These are phyloP conservation scores for Chiridota heheva DNA, from an alignment of 35 echinoderm and acorn worm species.

Conservation along the genomic window DNA sequence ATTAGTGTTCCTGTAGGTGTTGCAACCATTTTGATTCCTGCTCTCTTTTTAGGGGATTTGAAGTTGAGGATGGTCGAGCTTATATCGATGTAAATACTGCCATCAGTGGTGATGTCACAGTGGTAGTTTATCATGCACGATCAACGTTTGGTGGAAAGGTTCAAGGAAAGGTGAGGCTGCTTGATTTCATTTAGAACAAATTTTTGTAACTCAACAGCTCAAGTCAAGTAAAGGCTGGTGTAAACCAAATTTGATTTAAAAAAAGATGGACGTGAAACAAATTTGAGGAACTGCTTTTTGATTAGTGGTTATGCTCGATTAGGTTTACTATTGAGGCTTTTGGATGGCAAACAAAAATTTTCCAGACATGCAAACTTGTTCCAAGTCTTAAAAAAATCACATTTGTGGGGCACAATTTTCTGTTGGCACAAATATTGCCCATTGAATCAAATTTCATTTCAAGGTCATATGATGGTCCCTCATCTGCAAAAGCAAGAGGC, in stretches of 20 bases:
- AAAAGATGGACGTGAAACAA: background rate
- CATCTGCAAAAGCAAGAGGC: too few relatives aligned
- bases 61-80: slow-evolving; percentile 72
- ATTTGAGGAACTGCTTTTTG: background rate
- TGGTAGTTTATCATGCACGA: slow-evolving; percentile 94
- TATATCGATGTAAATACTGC: slow-evolving; percentile 63
- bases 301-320: too few relatives aligned
- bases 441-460: too few relatives aligned
- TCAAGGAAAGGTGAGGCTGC: slow-evolving; percentile 85
- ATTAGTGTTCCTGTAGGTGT: background rate
- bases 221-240: background rate
- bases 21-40: too few relatives aligned
- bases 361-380: too few relatives aligned
- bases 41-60: slow-evolving; percentile 70
- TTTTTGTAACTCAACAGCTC: background rate
- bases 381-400: too few relatives aligned
- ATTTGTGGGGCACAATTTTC: too few relatives aligned
- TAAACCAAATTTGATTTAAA: background rate
- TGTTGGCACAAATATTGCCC: too few relatives aligned
- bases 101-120: slow-evolving; percentile 73
- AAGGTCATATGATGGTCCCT: too few relatives aligned
- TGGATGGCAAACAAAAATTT: too few relatives aligned
- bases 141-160: slow-evolving; percentile 99
- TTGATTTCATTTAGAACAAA: background rate
- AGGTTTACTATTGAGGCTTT: too few relatives aligned